phyloP scores from a whole-genome alignment of 2,797 vertebrate genomes.

The Parauchenoglanis punctatus region DNA sequence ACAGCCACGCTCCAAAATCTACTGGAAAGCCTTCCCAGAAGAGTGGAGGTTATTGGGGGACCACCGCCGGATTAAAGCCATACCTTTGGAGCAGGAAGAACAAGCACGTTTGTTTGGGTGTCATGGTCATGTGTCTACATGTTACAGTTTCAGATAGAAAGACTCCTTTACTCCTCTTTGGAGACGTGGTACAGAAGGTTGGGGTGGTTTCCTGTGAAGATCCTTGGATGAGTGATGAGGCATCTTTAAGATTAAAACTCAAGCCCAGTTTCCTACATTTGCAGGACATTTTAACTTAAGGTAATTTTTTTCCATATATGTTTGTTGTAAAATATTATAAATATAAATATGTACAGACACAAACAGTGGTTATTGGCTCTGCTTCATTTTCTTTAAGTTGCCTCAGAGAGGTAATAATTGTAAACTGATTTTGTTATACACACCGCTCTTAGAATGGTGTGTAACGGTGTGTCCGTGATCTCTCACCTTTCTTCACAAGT shows the following conservation, averaged over 20 bases:
- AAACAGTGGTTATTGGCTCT: neutral
- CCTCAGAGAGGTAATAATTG: no score
- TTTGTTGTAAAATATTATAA: constrained; percentile 19
- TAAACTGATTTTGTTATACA: neutral
- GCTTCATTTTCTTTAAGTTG: constrained; percentile 3
- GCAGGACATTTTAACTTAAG: neutral
- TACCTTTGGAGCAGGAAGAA: neutral
- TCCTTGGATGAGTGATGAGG: neutral
- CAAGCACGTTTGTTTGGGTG: neutral
- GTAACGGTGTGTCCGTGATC: neutral
- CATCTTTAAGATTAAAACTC: neutral
- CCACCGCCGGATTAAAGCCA: neutral
- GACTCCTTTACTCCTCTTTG: neutral
- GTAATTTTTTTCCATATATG: neutral
- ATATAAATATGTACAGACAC: constrained; percentile 1
- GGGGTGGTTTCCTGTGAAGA: neutral
- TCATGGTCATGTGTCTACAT: neutral
- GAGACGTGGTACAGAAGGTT: neutral
- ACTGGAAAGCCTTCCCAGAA: neutral
- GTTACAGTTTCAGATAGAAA: neutral
- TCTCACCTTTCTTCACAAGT: neutral
- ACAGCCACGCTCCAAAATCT: neutral
- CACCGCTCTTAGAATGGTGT: neutral
- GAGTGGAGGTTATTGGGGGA: neutral
- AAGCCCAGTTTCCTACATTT: neutral